Percentiles rank a stretch among this genome's conserved stretches.
Conservation (phyloP, 2,797 vertebrate genomes). For the Ibycter americanus region DNA sequence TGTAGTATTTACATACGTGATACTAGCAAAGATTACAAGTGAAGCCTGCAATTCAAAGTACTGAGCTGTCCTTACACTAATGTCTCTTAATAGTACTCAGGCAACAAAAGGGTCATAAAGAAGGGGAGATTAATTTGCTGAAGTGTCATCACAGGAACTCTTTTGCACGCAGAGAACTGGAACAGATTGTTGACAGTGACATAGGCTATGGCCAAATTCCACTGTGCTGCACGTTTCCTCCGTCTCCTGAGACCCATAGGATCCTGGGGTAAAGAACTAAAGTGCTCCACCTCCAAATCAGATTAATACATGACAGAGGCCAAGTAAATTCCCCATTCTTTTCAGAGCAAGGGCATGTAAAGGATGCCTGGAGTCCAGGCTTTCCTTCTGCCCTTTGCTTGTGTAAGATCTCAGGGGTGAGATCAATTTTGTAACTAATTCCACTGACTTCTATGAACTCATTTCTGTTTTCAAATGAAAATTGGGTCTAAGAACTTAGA, state of each 20-base stretch:
- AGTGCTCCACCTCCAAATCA: neutral
- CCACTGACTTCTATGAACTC: neutral
- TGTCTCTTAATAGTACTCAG: neutral
- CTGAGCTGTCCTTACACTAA: neutral
- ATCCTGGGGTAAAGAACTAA: neutral
- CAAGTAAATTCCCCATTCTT: neutral
- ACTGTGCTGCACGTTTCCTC: neutral
- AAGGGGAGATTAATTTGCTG: neutral
- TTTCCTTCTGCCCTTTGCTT: neutral
- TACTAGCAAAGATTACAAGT: neutral
- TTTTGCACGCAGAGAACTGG: neutral
- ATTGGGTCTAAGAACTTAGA: neutral
- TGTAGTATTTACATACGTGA: neutral
- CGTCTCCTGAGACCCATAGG: neutral
- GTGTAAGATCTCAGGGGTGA: neutral
- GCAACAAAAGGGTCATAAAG: neutral
- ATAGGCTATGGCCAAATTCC: neutral
- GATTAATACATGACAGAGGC: neutral
- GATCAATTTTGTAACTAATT: neutral
- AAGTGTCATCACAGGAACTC: neutral
- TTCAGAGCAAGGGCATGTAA: neutral
- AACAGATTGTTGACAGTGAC: neutral
- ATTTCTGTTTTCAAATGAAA: neutral
- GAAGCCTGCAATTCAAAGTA: neutral
- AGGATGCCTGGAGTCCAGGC: neutral